Conservation (phyloP, 2,113 vertebrate genomes). For the Pleuronectes platessa region DNA sequence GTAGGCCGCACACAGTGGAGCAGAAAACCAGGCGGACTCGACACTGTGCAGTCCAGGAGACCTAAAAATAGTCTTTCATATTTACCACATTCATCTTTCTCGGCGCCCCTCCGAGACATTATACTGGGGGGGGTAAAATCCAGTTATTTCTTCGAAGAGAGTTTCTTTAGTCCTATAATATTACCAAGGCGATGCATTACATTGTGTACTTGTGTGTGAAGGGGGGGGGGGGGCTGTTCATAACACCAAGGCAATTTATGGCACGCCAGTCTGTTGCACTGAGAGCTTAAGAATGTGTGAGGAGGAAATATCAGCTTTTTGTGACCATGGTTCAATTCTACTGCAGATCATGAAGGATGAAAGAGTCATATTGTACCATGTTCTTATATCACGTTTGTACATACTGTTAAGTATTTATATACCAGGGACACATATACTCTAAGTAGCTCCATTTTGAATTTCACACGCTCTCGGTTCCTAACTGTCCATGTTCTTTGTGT, state of each 20-base stretch:
- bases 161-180: conserved; percentile 80
- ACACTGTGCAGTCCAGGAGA: conserved; percentile 64
- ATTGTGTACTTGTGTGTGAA: conserved; percentile 24
- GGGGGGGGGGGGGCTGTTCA: conserved; percentile 47
- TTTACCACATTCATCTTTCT: conserved; percentile 82
- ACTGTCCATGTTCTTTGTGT: background rate
- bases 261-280: conserved; percentile 60
- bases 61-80: conserved; percentile 82
- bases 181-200: conserved; percentile 78
- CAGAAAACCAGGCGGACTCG: conserved; percentile 66
- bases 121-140: conserved; percentile 71
- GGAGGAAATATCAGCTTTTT: conserved; percentile 52
- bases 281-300: conserved; percentile 53
- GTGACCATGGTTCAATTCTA: conserved; percentile 57
- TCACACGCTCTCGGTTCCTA: background rate
- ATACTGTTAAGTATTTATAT: conserved; percentile 19
- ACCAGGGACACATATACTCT: background rate
- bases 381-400: conserved; percentile 19
- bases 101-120: conserved; percentile 62
- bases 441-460: background rate
- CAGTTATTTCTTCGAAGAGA: conserved; percentile 79
- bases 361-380: conserved; percentile 40
- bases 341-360: conserved; percentile 43
- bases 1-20: conserved; percentile 48
- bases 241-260: conserved; percentile 73